Evolutionary conservation across 64 coral and sea anemone genomes (phyloP).

Genomic region (Dendronephthya gigantea): DNA sequence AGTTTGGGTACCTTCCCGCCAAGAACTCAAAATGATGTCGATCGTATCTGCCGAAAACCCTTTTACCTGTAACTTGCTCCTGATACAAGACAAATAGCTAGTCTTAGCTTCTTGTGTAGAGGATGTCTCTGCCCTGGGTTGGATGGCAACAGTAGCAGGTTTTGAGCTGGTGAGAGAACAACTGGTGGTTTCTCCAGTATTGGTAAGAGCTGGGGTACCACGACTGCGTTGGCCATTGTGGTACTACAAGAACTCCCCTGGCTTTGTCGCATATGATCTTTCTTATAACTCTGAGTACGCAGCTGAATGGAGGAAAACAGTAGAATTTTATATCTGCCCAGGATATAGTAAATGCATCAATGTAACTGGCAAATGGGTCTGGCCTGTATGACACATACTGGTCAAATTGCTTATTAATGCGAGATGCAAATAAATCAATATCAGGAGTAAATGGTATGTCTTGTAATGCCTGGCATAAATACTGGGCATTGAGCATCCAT

Average conservation of each 20-base stretch:
- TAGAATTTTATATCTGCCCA: constrained; percentile 18
- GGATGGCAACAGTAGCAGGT: background rate
- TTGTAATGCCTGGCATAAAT: background rate
- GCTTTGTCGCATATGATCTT: constrained; percentile 20
- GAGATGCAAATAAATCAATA: constrained; percentile 4
- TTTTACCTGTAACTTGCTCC: background rate
- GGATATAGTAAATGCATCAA: constrained; percentile 19
- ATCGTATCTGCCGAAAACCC: background rate
- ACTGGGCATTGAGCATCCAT: constrained; percentile 17
- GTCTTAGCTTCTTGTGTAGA: constrained; percentile 21
- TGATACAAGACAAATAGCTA: background rate
- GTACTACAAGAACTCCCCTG: constrained; percentile 30
- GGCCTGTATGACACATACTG: constrained; percentile 18
- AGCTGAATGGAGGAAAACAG: constrained; percentile 12
- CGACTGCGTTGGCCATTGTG: constrained; percentile 28
- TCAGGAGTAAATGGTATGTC: background rate
- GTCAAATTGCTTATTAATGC: constrained; percentile 22
- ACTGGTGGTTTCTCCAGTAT: background rate
- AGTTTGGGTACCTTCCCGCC: background rate
- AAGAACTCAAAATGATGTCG: background rate
- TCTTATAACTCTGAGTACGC: background rate
- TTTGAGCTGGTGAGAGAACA: background rate
- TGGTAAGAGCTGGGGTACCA: constrained; percentile 22
- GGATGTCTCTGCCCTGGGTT: constrained; percentile 12
- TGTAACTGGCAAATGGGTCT: background rate